Evolutionary conservation across 1,140 invertebrate species (phyloP), one percentile per base, ranked within the genome.

Genomic region (Drosophila micromelanica): DNA sequence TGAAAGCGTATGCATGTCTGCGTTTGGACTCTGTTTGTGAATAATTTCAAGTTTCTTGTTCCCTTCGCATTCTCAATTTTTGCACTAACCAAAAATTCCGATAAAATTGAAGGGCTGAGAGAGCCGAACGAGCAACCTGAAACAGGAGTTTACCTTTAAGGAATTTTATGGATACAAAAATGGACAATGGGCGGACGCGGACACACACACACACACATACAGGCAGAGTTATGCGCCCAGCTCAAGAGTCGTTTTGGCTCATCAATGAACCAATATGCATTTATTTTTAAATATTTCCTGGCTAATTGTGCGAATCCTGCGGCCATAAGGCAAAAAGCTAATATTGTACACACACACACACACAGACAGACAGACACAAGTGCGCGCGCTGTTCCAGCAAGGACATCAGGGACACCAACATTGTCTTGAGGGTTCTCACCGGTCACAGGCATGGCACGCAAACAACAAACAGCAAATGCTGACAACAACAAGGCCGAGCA

Each of bases 291-390:
- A 81, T 65, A 59, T 74, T 81, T 82, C 63, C 70, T 42, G 62
- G 76, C 69, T 81, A 77, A 81, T 81, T 81, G 76, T 73, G 73
- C 59, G 56, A 61, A 80, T 75, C 77, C 65, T 63, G 27, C 32
- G 61, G 56, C 77, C 45, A 80, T 71, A 75, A 75, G 62, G 59
- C 54, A 78, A 57, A 57, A 68, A 67, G 43, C 35, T 40, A 49
- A 67, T 48, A 56, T 49, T 52, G 42, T 23, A 17, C 70, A 27
- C 20, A 51, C 35, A 54, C 17, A n/a, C n/a, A n/a, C n/a, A n/a
- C n/a, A n/a, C n/a, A n/a, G n/a, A n/a, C n/a, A n/a, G n/a, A n/a
- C n/a, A n/a, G n/a, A n/a, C n/a, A n/a, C n/a, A n/a, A n/a, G n/a
- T n/a, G 15, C 38, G 38, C 61, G 45, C 13, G 27, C 60, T 2